phyloP scores from a whole-genome alignment of 1,140 invertebrate genomes.

The Periplaneta americana region DNA sequence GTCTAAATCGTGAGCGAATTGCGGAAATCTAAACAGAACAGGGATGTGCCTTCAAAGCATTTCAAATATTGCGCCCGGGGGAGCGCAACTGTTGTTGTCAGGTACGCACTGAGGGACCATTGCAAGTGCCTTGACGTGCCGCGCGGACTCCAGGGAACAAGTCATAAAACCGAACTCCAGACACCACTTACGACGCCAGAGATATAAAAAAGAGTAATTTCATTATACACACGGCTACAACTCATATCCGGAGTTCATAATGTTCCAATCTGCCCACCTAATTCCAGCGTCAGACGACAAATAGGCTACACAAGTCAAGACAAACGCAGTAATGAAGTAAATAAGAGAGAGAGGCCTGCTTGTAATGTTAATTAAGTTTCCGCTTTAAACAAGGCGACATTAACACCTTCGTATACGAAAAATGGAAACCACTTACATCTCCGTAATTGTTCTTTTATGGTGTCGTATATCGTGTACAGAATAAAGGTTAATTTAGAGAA shows the following conservation, averaged over 20 bases:
- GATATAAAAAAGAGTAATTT: no score
- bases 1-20: no score
- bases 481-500: no score
- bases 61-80: not conserved
- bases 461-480: not conserved
- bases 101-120: not conserved
- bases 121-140: not conserved
- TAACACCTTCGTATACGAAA: no score
- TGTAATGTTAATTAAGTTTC: not conserved
- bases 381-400: not conserved
- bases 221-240: no score
- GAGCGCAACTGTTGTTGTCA: not conserved
- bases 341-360: not conserved
- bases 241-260: not conserved
- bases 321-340: not conserved
- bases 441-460: not conserved
- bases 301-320: not conserved
- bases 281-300: not conserved
- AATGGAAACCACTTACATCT: no score
- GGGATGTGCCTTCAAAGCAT: not conserved
- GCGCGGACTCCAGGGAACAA: no score
- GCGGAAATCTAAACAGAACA: not conserved
- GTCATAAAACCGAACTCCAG: no score
- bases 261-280: not conserved
- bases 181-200: no score